Percentiles rank a stretch among this genome's conserved stretches.
phyloP scores from a whole-genome alignment of 2,888 invertebrate genomes.

The Callosobruchus maculatus region DNA sequence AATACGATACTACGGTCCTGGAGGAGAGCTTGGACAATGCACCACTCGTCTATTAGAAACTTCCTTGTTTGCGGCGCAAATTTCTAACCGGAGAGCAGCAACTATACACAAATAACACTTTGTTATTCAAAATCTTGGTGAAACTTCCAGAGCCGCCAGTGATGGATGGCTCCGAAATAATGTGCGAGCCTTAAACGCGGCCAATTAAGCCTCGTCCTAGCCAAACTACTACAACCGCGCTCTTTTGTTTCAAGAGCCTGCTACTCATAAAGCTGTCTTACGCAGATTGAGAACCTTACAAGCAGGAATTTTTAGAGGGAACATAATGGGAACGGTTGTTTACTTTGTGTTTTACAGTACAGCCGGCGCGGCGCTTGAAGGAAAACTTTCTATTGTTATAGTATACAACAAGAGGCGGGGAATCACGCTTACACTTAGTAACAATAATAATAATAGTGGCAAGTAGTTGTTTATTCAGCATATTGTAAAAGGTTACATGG shows the following conservation, averaged over 20 bases:
- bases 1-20: neutral
- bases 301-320: neutral
- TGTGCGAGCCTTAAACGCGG: neutral
- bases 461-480: too few species aligned
- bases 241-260: neutral
- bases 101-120: neutral
- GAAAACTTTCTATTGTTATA: too few species aligned
- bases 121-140: neutral
- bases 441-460: too few species aligned
- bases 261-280: neutral
- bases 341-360: too few species aligned
- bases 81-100: neutral
- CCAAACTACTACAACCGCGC: neutral
- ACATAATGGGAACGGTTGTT: neutral
- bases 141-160: neutral
- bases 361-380: too few species aligned
- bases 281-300: neutral
- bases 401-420: too few species aligned
- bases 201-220: neutral
- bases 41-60: slow-evolving; percentile 4
- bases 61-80: neutral
- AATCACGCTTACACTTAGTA: too few species aligned
- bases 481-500: too few species aligned
- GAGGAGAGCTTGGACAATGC: slow-evolving; percentile 4
- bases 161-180: neutral